Evolutionary conservation across 1,140 invertebrate genomes (phyloP), one percentile per base, ranked within the genome.

Genomic region (Dysdera silvatica): DNA sequence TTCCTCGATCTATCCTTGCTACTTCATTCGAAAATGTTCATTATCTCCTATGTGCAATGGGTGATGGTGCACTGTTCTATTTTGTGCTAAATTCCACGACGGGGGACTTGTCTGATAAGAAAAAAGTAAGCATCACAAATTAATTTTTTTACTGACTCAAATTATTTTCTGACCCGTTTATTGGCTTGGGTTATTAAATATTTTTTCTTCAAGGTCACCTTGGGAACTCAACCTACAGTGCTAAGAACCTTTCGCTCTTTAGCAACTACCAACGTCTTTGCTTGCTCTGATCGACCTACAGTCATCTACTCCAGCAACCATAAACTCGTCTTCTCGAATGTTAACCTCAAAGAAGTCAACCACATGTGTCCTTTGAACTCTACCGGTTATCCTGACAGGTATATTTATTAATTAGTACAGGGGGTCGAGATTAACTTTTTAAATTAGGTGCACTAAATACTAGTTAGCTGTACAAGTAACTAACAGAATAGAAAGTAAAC

Each of bases 301-400:
- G 95, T 99, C 2, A 98, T 99, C 67, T 99, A 98, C 79, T 97
- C 93, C 8, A 96, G 92, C 8, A 99, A 98, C 80, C 91, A 98
- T 73, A 99, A 99, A 78, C 80, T 99, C 4, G 94, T 99, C 0
- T 99, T 99, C 78, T 98, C 95, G 24, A 99, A 98, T 80, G 96
- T 99, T 2, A 99, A 99, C 78, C 80, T 99, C 12, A 93, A 94
- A 74, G 91, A 98, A 78, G 95, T 99, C 0, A 93, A 91, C 72
- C 92, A 98, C 73, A 98, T 99, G 93, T 99, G 95, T 77, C 93
- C 93, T 0, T 76, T 98, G 1, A 95, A 98, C 78, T 89, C 94
- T 0, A 85, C 91, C 72, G 88, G 89, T 0, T 98, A 96, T 79
- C 89, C 91, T 0, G 92, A 96, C 75, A 92, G 86, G 84, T 86